A percentile compares a stretch with the other conserved stretches of the same genome.
These are phyloP conservation scores for Hanleya hanleyi DNA, from an alignment of 2,888 invertebrate genomes.

Conservation along the genomic window DNA sequence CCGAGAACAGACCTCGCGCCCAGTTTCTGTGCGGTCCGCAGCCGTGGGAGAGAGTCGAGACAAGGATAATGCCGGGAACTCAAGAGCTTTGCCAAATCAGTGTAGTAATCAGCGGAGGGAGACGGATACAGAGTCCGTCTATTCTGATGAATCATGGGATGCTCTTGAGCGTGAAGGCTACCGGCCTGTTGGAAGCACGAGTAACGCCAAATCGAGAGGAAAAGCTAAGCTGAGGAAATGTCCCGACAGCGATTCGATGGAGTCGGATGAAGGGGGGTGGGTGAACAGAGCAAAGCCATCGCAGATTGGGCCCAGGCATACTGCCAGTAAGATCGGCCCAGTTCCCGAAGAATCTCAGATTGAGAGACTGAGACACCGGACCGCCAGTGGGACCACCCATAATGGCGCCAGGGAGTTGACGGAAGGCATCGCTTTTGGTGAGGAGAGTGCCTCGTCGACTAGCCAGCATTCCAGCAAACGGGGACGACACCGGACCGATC, in stretches of 20 bases:
- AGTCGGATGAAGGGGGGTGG: background rate
- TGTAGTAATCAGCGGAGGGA: background rate
- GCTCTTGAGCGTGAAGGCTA: background rate
- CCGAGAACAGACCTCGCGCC: background rate
- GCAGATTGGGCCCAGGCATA: background rate
- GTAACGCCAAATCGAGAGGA: background rate
- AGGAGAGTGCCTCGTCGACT: background rate
- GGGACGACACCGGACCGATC: background rate
- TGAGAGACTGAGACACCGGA: background rate
- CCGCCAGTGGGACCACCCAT: background rate
- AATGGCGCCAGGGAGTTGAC: background rate
- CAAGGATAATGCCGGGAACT: background rate
- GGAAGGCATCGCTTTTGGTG: background rate
- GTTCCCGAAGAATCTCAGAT: background rate
- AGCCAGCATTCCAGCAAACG: background rate
- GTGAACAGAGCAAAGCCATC: background rate
- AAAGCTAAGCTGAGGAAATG: background rate
- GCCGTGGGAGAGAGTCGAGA: background rate
- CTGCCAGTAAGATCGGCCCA: background rate
- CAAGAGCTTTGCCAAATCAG: background rate
- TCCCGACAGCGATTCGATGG: background rate
- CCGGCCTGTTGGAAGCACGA: background rate
- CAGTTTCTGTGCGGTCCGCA: background rate
- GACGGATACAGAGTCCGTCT: constrained; percentile 1
- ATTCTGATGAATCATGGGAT: constrained; percentile 4